These are phyloP conservation scores for Microchirus variegatus DNA, from an alignment of 2,797 vertebrate genomes.

Conservation along the genomic window DNA sequence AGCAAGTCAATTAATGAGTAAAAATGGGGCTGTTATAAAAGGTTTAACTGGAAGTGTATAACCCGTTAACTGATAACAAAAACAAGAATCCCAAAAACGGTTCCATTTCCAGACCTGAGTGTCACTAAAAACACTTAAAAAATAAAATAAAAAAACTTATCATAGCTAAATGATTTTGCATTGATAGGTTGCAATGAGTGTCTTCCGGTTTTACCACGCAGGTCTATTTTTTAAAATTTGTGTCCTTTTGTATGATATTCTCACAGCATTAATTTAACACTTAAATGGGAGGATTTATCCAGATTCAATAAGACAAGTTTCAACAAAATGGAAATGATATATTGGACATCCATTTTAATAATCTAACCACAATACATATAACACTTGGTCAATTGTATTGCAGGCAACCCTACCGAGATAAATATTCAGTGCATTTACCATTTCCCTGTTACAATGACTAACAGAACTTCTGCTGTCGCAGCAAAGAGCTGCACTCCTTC, in stretches of 20 bases:
- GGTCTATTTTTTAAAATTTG: conserved; percentile 51
- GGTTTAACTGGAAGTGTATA: conserved; percentile 24
- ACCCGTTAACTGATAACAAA: conserved; percentile 69
- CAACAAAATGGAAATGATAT: conserved; percentile 31
- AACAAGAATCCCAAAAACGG: conserved; percentile 47
- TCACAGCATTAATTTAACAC: conserved; percentile 60
- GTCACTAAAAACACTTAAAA: conserved; percentile 77
- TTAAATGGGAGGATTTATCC: conserved; percentile 46
- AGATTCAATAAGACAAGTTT: conserved; percentile 41
- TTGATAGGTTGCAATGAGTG: conserved; percentile 76
- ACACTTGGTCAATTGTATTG: conserved; percentile 65
- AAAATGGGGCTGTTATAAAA: neutral
- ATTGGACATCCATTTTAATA: conserved; percentile 46
- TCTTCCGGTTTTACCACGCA: conserved; percentile 44
- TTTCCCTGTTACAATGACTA: conserved; percentile 59
- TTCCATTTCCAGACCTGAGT: conserved; percentile 84
- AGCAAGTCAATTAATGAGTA: neutral
- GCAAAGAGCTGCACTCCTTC: conserved; percentile 46
- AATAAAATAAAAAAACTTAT: conserved; percentile 69
- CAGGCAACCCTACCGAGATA: conserved; percentile 57
- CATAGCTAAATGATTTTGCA: conserved; percentile 76
- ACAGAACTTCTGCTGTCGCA: conserved; percentile 63
- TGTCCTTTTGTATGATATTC: conserved; percentile 31
- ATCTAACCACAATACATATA: conserved; percentile 50
- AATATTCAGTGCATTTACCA: conserved; percentile 76